phyloP scores from a whole-genome alignment of 2,113 vertebrate species.

The Malaclemys terrapin region DNA sequence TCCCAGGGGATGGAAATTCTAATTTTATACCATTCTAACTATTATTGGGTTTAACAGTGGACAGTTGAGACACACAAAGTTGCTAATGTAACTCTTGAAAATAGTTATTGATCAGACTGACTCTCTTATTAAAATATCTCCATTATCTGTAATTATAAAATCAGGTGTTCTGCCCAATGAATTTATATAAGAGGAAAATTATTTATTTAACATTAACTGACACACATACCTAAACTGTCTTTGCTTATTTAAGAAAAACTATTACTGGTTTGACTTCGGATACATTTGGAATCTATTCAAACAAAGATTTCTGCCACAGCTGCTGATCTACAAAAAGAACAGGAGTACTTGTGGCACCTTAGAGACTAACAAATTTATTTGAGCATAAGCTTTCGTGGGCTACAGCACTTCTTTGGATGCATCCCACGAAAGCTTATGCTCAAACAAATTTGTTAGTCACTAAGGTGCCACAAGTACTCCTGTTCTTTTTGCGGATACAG shows the following conservation, averaged over 20 bases:
- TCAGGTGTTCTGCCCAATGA: not conserved
- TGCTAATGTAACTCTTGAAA: not conserved
- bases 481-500: too few relatives aligned
- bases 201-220: not conserved
- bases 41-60: not conserved
- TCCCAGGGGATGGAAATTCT: not conserved
- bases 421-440: too few relatives aligned
- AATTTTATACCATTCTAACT: not conserved
- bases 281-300: not conserved
- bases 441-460: too few relatives aligned
- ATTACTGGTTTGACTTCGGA: not conserved
- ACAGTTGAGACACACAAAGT: not conserved
- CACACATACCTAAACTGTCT: not conserved
- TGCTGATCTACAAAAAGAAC: not conserved
- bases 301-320: not conserved
- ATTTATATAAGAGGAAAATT: not conserved
- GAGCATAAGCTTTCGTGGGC: too few relatives aligned
- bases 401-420: too few relatives aligned
- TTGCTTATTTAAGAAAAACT: not conserved
- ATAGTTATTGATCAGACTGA: not conserved
- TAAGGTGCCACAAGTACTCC: too few relatives aligned
- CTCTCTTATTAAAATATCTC: not conserved
- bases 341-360: too few relatives aligned
- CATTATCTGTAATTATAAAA: not conserved
- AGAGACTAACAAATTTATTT: too few relatives aligned